Base-by-base conservation (phyloP, 2,797 vertebrate species). In the Chaetophractus vellerosus region DNA sequence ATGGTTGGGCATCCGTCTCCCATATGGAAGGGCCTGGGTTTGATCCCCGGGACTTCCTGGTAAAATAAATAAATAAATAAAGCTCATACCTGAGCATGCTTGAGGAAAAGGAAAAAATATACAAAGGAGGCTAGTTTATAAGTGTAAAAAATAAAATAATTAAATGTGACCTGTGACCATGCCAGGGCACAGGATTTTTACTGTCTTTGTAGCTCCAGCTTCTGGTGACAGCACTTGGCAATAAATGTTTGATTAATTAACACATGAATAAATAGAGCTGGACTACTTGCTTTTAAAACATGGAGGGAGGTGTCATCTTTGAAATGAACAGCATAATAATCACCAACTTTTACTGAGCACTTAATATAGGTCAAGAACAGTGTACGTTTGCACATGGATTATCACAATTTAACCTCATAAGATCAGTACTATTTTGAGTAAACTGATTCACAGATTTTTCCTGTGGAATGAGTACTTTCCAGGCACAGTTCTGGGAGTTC, bases 241-340 rank as follows among this genome's bases (percentile, higher is more conserved):
- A 59, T 28, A 95, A 84, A 78, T 38, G 1, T 38, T 72, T 63
- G 31, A 63, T 90, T 85, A 69, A 75, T 83, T 82, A 92, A 79
- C 68, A 74, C 45, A 36, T 45, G 28, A 75, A 45, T 10, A 80
- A 48, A 76, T 52, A 92, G 71, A 92, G 23, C 12, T 69, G 21
- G 85, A 90, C 41, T 33, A 71, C 8, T 61, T 4, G 1, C 64
- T 81, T 76, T 66, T 57, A 90, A 92, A 76, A 85, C 55, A 78
- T 63, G 18, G 33, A 81, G 36, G 72, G 31, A 72, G 24, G 45
- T 71, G 52, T 76, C 61, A 55, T 61, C 45, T 83, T 86, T 55
- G 48, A 86, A 84, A 71, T 52, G 18, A 87, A 75, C 18, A 33
- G 75, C 23, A 48, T 41, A 74, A 74, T 61, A 68, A 84, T 71